Conservation (phyloP, 1,140 invertebrate species). For the Zeugodacus cucurbitae region DNA sequence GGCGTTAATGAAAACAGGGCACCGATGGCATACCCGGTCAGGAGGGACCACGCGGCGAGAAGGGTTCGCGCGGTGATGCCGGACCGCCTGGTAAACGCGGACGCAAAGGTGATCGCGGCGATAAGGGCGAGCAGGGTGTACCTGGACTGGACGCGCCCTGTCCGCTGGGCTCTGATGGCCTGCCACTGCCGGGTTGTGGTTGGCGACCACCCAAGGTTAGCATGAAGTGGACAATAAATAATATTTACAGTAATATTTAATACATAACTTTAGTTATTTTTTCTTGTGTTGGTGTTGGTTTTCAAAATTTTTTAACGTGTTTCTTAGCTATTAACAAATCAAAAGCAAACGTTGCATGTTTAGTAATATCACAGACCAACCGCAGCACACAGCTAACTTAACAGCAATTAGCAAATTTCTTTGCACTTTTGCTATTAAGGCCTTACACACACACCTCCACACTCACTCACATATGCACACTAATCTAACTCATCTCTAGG, state of each 20-base stretch:
- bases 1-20: constrained; percentile 71
- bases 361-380: not conserved
- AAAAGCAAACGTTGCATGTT: constrained; percentile 13
- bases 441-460: not conserved
- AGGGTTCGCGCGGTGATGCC: constrained; percentile 86
- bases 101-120: constrained; percentile 88
- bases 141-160: constrained; percentile 97
- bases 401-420: not conserved
- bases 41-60: constrained; percentile 85
- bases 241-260: not conserved
- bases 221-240: constrained; percentile 49
- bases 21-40: constrained; percentile 91
- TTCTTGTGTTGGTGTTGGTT: constrained; percentile 32
- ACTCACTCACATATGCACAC: constrained; percentile 7
- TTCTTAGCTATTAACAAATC: not conserved
- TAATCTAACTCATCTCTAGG: constrained; percentile 50
- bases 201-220: constrained; percentile 88
- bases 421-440: not conserved
- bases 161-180: constrained; percentile 91
- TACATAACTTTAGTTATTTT: not conserved
- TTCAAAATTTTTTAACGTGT: not conserved
- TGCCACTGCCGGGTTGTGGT: constrained; percentile 93
- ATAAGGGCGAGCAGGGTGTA: constrained; percentile 91
- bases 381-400: not conserved
- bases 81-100: constrained; percentile 90